Base-by-base conservation (phyloP, 2,113 vertebrate genomes). In the Serinus canaria region DNA sequence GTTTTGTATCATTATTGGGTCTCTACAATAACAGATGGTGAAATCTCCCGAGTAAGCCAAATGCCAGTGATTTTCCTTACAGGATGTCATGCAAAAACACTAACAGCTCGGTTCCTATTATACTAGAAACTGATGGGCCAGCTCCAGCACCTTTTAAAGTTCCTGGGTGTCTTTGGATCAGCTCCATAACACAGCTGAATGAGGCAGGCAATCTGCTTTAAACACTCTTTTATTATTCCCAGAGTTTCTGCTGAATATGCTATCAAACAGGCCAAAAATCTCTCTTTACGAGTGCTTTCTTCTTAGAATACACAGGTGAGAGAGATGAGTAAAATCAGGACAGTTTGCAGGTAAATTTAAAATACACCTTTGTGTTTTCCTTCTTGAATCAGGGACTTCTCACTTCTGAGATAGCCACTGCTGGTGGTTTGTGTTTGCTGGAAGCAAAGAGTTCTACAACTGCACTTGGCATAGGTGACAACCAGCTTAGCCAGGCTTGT, bases 31-130 rank as follows among this genome's bases (percentile, higher is more conserved):
- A 92, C 92, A 95, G 92, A 96, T 94, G 94, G 95, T 81, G 83
- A 93, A 94, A 52, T 78, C 76, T 97, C 95, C 94, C 14, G 90
- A 94, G 69, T 83, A 95, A 96, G 88, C 68, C 93, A 91, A 96
- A 94, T 93, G 82, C 44, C 81, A 80, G 25, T 28, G 37, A 67
- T 93, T 94, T 96, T 90, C 89, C 76, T 91, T 89, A 64, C 56
- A 78, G 56, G 66, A 89, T 78, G 79, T 83, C 83, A 83, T 35
- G 80, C 64, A 82, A 89, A 96, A 86, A 35, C 28, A 60, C 52
- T 94, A 87, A 90, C 68, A 88, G 37, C 62, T 93, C 6, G 0
- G 56, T 59, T 94, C 13, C 73, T 92, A 50, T 77, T 59, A 72
- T 56, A 50, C n/a, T 55, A 78, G 83, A 78, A 94, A 72, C 64